phyloP scores from a whole-genome alignment of 30 jellyfish, hydroid and myxozoan species.

The Rhopilema esculentum region DNA sequence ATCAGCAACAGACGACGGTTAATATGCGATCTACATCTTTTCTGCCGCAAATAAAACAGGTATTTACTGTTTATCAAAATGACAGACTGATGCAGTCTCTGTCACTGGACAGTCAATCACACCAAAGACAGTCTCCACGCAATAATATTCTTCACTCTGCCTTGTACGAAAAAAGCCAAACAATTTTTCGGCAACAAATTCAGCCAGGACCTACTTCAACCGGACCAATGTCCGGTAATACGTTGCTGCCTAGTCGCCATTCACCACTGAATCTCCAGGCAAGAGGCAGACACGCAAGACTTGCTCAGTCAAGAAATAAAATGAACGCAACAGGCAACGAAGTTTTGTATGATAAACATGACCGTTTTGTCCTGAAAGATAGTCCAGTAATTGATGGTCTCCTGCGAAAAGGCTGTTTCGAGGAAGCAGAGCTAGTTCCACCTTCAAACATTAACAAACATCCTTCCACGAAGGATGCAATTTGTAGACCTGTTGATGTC shows the following conservation, averaged over 20 bases:
- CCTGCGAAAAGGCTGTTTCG: not conserved
- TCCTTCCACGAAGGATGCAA: not conserved
- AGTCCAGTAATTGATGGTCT: not conserved
- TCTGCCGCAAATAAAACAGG: not conserved
- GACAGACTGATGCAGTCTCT: not conserved
- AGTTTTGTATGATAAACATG: not conserved
- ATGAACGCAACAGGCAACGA: not conserved
- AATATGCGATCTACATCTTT: not conserved
- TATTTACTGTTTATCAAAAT: not conserved
- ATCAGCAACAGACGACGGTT: not conserved
- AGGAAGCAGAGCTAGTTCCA: not conserved
- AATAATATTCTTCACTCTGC: not conserved
- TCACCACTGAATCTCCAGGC: not conserved
- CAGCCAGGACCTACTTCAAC: not conserved
- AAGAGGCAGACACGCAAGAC: not conserved
- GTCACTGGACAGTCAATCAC: not conserved
- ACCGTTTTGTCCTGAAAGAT: not conserved
- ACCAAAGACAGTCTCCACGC: not conserved
- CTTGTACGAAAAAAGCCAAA: too few species aligned
- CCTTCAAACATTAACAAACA: not conserved
- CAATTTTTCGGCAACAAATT: too few species aligned
- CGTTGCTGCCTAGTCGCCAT: not conserved
- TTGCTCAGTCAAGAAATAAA: not conserved
- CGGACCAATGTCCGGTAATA: not conserved
- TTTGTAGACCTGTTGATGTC: too few species aligned